phyloP scores from a whole-genome alignment of 1,140 invertebrate genomes.

The Amphibalanus amphitrite region DNA sequence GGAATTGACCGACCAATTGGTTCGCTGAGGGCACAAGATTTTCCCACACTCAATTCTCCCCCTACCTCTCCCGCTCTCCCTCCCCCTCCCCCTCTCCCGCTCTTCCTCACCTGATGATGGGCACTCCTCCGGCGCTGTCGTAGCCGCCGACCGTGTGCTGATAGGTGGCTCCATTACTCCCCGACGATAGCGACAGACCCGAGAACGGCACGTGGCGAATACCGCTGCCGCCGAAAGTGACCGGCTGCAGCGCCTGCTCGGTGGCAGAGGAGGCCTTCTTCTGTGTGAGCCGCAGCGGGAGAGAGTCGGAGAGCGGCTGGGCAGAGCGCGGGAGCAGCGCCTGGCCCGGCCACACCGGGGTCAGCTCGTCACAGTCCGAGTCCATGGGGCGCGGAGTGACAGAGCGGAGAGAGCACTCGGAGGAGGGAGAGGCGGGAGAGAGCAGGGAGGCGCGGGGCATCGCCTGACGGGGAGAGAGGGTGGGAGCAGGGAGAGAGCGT shows the following conservation, averaged over 20 bases:
- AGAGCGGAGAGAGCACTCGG: not conserved
- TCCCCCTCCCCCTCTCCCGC: not conserved
- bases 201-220: not conserved
- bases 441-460: not conserved
- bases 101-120: not conserved
- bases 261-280: not conserved
- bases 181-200: not conserved
- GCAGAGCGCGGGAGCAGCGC: not conserved
- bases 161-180: not conserved
- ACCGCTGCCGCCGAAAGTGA: not conserved
- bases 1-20: too few species aligned
- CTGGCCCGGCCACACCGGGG: not conserved
- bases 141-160: not conserved
- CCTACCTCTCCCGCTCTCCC: not conserved
- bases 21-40: too few species aligned
- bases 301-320: not conserved
- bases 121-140: not conserved
- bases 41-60: too few species aligned
- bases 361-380: not conserved
- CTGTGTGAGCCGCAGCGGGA: not conserved
- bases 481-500: too few species aligned
- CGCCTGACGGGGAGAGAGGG: not conserved
- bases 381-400: not conserved
- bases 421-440: not conserved
- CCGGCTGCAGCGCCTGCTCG: not conserved